Evolutionary conservation across 2,113 vertebrate species (phyloP), one percentile per base, ranked within the genome.

Genomic region (Cottus gobio): DNA sequence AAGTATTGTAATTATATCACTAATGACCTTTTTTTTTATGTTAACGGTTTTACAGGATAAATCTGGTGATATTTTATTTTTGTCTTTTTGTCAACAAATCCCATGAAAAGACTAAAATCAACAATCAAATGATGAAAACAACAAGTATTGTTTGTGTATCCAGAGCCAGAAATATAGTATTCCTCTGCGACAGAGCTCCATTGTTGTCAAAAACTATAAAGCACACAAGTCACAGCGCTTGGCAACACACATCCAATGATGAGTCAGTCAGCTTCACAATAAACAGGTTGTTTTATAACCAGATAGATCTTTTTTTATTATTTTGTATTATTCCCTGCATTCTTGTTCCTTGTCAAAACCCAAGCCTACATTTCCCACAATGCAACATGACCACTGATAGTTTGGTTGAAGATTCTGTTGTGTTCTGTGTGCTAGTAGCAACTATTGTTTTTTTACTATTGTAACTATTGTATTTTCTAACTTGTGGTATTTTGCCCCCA

Each of bases 351-450:
- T 22, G 44, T 48, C 26, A 50, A 48, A 50, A 52, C 20, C 34
- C 20, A 4, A n/a, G 30, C 64, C 64, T 67, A 31, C 5, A 68
- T 34, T 68, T 34, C 46, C 65, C 65, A 68, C 30, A 50, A 68
- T 67, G 28, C 65, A 50, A 50, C 18, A 24, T 5, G 24, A 11
- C 11, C n/a, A 24, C n/a, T 13, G 52, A 5, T 11, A 22, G n/a
- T 26, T 22, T 28, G 8, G 28, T 50, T 7, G 10, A 20, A 7
- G 18, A 50, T 50, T 34, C 3, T 12, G 42, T 16, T 30, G 42
- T 13, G n/a, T 30, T 66, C n/a, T n/a, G n/a, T n/a, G 10, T 20
- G 37, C 62, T 20, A 64, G 62, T 42, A 8, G n/a, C 2, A 1
- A 24, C 36, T 39, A n/a, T n/a, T n/a, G n/a, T n/a, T n/a, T n/a